A percentile compares a stretch with the other conserved stretches of the same genome.
Evolutionary conservation across 2,888 invertebrate species (phyloP).

Genomic region (Tachystola acroxantha): DNA sequence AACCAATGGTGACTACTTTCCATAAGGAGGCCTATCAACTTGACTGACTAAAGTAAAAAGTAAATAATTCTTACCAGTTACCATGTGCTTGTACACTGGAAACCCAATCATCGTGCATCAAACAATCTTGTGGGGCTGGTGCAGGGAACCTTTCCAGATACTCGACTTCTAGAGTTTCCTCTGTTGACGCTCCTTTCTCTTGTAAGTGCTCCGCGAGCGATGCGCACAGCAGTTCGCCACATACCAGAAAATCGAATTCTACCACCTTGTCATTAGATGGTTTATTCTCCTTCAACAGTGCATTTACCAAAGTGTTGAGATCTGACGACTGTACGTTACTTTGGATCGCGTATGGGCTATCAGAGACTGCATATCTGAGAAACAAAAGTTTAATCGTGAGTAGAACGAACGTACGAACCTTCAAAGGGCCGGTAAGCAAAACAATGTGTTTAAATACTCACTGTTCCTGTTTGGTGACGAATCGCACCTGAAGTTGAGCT

Average conservation of each 20-base stretch:
- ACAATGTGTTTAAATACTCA: slow-evolving; percentile 61
- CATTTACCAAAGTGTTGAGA: slow-evolving; percentile 88
- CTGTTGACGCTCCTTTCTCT: slow-evolving; percentile 86
- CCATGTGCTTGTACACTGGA: slow-evolving; percentile 86
- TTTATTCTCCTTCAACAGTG: slow-evolving; percentile 81
- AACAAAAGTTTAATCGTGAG: slow-evolving; percentile 6
- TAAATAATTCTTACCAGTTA: slow-evolving; percentile 85
- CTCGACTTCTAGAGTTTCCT: slow-evolving; percentile 92
- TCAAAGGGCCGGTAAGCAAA: slow-evolving; percentile 21
- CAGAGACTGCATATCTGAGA: slow-evolving; percentile 90
- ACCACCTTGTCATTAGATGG: slow-evolving; percentile 54
- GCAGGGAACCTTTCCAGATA: slow-evolving; percentile 94
- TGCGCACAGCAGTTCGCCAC: slow-evolving; percentile 87
- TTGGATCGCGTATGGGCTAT: slow-evolving; percentile 90
- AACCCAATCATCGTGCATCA: slow-evolving; percentile 99
- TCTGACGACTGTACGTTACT: slow-evolving; percentile 82
- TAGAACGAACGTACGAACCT: too few species aligned
- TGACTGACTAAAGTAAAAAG: too few species aligned
- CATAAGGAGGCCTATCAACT: too few species aligned
- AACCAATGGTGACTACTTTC: too few species aligned
- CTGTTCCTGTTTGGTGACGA: slow-evolving; percentile 89
- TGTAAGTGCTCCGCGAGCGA: slow-evolving; percentile 86
- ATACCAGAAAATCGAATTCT: slow-evolving; percentile 93
- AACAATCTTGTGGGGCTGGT: slow-evolving; percentile 93
- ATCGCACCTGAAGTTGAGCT: slow-evolving; percentile 86